Evolutionary conservation across 2,113 vertebrate genomes (phyloP), one percentile per base, ranked within the genome.

Genomic region (Crotalus helleri): DNA sequence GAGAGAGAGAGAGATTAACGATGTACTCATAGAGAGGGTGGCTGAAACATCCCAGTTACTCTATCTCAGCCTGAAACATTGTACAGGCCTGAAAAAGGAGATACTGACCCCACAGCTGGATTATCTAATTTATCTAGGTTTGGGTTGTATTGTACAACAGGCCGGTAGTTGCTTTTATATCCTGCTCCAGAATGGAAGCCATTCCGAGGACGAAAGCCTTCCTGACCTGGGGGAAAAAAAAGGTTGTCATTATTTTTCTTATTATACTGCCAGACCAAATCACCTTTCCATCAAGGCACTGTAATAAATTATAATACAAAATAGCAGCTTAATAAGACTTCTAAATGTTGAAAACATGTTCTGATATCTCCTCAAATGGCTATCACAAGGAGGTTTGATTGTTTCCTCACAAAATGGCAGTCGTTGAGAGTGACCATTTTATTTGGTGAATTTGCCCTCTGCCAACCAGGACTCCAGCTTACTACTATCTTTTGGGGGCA

Each of bases 101-200:
- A 91, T 88, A 23, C 85, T 2, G 93, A 97, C 97, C 97, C 96
- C 88, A 64, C 26, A 64, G 90, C 92, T 8, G 93, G 94, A 39
- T 92, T 95, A 26, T 96, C 96, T 93, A 94, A 12, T 58, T 69
- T 51, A 0, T 95, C 94, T 81, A 96, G 92, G 39, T 53, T 93
- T 59, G 94, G 86, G 3, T 94, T 95, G 61, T 95, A 96, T 0
- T 95, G 95, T 57, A 96, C 93, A 46, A 93, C 3, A 0, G 97
- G 95, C 39, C 90, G 94, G 89, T 93, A 95, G 53, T 97, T 97
- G 0, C 94, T 94, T 64, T 89, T 95, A 91, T 97, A 97, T 33
- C 97, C 96, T 7, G 97, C 97, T 91, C 97, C 96, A 23, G 6
- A 19, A 0, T 97, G 97, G 51, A 58, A 92, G 61, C 94, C 93